phyloP scores from a whole-genome alignment of 2,888 invertebrate genomes.

The Chloroclysta siterata region DNA sequence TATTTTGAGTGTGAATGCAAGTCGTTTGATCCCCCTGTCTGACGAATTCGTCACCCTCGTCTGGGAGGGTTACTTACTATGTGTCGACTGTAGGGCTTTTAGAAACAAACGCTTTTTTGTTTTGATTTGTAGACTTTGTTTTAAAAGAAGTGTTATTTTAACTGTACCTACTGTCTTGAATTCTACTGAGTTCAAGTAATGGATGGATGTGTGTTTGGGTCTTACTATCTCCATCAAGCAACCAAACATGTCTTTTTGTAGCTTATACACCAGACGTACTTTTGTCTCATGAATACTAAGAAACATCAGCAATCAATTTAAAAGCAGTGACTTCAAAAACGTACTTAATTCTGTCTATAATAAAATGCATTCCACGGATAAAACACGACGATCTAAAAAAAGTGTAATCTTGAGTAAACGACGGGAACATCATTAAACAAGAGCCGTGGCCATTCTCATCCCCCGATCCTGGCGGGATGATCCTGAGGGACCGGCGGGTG shows the following conservation, averaged over 20 bases:
- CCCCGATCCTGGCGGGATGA: constrained; percentile 64
- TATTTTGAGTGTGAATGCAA: constrained; percentile 60
- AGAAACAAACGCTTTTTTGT: constrained; percentile 15
- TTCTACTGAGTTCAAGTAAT: not conserved
- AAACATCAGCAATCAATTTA: constrained; percentile 7
- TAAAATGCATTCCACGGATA: constrained; percentile 42
- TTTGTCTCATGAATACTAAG: not conserved
- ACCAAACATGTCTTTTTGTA: not conserved
- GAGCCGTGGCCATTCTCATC: constrained; percentile 62
- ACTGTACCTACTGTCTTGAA: not conserved
- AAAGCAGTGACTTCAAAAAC: constrained; percentile 10
- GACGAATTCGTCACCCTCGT: constrained; percentile 43
- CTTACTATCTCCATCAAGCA: not conserved
- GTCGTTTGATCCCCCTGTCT: constrained; percentile 57
- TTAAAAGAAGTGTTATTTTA: not conserved
- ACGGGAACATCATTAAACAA: constrained; percentile 78
- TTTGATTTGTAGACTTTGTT: constrained; percentile 2
- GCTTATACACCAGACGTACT: not conserved
- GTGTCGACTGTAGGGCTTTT: constrained; percentile 20
- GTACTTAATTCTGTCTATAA: constrained; percentile 36
- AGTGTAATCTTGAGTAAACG: constrained; percentile 71
- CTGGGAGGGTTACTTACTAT: constrained; percentile 31
- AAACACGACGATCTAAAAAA: constrained; percentile 52
- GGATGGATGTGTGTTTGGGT: not conserved
- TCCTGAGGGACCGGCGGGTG: constrained; percentile 56